These are phyloP conservation scores for Mirounga angustirostris DNA, from an alignment of 2,113 vertebrate species.

Conservation along the genomic window DNA sequence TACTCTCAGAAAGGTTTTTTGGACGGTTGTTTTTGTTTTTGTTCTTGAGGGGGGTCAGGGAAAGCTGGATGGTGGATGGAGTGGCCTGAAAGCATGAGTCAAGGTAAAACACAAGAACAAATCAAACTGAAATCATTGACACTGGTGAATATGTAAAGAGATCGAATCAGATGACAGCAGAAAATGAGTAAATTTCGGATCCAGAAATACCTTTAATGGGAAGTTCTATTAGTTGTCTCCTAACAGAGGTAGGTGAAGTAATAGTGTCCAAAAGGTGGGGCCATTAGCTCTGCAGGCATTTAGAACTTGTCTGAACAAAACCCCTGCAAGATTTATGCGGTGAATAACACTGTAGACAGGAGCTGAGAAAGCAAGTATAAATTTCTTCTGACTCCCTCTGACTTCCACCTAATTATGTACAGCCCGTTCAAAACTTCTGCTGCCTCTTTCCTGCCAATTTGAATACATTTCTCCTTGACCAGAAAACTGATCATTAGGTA, in stretches of 20 bases:
- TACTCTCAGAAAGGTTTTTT: neutral
- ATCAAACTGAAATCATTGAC: neutral
- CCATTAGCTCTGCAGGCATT: neutral
- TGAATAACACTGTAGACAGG: neutral
- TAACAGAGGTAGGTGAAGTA: neutral
- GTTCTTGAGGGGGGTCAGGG: neutral
- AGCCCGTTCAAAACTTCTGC: slow-evolving; percentile 37
- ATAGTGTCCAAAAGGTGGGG: slow-evolving; percentile 17
- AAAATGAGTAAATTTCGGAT: slow-evolving; percentile 45
- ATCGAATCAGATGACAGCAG: neutral
- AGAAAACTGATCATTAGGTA: slow-evolving; percentile 26
- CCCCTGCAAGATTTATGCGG: neutral
- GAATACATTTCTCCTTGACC: slow-evolving; percentile 38
- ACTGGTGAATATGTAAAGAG: slow-evolving; percentile 36
- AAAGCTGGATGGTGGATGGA: neutral
- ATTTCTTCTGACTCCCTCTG: neutral
- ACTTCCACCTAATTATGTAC: neutral
- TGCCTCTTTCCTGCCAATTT: slow-evolving; percentile 28
- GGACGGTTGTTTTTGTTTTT: neutral
- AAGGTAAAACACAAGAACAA: neutral
- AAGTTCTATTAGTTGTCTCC: neutral
- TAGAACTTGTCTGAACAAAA: slow-evolving; percentile 56
- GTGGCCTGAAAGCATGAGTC: neutral
- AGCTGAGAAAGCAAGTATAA: neutral
- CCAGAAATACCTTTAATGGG: neutral